Conservation (phyloP, 1,140 invertebrate genomes). For the Metopolophium dirhodum region DNA sequence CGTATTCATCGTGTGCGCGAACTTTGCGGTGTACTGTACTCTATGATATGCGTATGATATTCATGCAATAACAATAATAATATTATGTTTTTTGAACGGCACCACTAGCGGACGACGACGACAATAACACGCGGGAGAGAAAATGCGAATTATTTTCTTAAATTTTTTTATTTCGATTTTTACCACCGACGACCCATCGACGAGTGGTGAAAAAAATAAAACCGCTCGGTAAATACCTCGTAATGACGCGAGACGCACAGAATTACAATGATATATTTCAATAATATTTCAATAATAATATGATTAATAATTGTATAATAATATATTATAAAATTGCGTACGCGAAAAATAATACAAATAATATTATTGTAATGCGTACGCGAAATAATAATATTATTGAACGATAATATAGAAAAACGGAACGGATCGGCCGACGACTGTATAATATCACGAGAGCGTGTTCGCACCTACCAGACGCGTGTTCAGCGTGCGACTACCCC, state of each 20-base stretch:
- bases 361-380: neutral
- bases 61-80: neutral
- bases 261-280: neutral
- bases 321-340: neutral
- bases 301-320: neutral
- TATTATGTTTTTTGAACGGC: neutral
- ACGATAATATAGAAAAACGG: neutral
- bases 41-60: neutral
- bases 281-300: neutral
- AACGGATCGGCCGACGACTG: conserved; percentile 48
- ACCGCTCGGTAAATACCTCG: neutral
- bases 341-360: neutral
- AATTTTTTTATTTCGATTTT: neutral
- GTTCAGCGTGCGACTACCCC: conserved; percentile 54
- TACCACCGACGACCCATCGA: neutral
- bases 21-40: neutral
- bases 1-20: neutral
- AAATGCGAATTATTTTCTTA: neutral
- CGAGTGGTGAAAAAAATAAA: neutral
- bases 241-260: neutral
- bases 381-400: neutral
- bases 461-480: conserved; percentile 51
- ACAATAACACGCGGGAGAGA: neutral
- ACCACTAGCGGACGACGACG: neutral
- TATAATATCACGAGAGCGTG: conserved; percentile 33